These are phyloP conservation scores for Bolborhynchus lineola DNA, from an alignment of 2,113 vertebrate species.

Conservation along the genomic window DNA sequence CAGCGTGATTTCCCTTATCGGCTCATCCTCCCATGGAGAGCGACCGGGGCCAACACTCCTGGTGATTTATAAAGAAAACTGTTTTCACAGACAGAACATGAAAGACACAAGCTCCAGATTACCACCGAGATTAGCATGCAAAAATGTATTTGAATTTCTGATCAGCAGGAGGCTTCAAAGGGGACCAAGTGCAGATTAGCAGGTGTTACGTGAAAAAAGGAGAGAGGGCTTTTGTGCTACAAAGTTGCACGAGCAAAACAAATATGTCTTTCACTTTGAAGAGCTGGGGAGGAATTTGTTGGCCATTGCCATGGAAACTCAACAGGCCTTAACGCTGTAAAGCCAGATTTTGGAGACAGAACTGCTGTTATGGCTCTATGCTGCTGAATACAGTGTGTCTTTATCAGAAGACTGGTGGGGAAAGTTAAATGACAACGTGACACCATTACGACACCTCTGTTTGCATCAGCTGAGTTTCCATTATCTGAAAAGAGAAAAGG, in stretches of 20 bases:
- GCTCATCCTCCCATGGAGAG: neutral
- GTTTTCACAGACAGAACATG: slow-evolving; percentile 80
- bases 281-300: slow-evolving; percentile 86
- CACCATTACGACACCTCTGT: neutral
- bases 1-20: neutral
- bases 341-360: slow-evolving; percentile 38
- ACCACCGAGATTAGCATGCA: slow-evolving; percentile 87
- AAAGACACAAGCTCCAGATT: slow-evolving; percentile 82
- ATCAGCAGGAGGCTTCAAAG: slow-evolving; percentile 81
- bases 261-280: slow-evolving; percentile 93
- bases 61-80: slow-evolving; percentile 73
- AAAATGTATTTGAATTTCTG: slow-evolving; percentile 91
- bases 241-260: slow-evolving; percentile 91
- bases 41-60: neutral
- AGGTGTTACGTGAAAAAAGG: slow-evolving; percentile 86
- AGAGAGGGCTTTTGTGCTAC: slow-evolving; percentile 78
- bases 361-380: slow-evolving; percentile 1
- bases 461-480: neutral
- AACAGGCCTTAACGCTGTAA: slow-evolving; percentile 72
- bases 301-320: slow-evolving; percentile 86
- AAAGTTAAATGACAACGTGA: neutral
- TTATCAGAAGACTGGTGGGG: neutral
- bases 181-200: slow-evolving; percentile 82
- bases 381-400: slow-evolving; percentile 5
- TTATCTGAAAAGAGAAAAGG: neutral